Evolutionary conservation across 2,797 vertebrate species (phyloP).

Genomic region (Micromesistius poutassou): DNA sequence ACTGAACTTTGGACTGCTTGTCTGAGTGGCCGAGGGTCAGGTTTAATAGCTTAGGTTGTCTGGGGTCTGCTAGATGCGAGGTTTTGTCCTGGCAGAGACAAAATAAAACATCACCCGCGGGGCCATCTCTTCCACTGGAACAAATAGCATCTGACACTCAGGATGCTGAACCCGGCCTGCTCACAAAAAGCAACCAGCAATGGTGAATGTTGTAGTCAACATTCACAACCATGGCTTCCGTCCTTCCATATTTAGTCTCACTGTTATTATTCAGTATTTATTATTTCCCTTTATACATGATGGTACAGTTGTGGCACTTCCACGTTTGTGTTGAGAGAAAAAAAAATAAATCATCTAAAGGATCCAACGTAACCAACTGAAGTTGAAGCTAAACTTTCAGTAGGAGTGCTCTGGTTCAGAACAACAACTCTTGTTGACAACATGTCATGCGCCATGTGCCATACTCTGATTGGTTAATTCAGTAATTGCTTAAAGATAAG

Average conservation of each 20-base stretch:
- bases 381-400: background rate
- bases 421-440: background rate
- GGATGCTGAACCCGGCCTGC: background rate
- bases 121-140: conserved; percentile 10
- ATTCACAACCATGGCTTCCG: background rate
- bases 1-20: conserved; percentile 8
- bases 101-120: background rate
- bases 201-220: background rate
- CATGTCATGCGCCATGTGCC: background rate
- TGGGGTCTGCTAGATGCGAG: conserved; percentile 8
- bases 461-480: background rate
- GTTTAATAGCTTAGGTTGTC: conserved; percentile 7
- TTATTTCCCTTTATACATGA: background rate
- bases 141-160: conserved; percentile 6
- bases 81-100: conserved; percentile 5
- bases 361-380: background rate
- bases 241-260: background rate
- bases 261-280: background rate
- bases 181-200: background rate
- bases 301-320: background rate
- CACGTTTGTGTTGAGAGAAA: background rate
- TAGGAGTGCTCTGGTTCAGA: background rate
- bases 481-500: background rate
- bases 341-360: background rate
- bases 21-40: background rate